Evolutionary conservation across 2,113 vertebrate species (phyloP).

Genomic region (Sebastes schlegelii): DNA sequence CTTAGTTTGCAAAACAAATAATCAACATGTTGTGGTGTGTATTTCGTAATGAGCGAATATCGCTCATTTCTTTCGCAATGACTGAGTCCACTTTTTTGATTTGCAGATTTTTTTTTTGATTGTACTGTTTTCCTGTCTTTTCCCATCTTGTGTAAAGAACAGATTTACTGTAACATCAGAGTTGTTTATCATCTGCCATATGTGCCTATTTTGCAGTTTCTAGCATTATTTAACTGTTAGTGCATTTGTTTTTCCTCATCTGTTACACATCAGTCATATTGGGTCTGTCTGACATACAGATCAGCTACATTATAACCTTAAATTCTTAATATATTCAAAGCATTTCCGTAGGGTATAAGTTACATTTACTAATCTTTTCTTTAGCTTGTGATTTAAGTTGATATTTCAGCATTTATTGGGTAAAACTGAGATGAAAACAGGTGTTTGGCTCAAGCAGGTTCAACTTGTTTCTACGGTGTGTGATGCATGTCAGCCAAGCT

Average conservation of each 20-base stretch:
- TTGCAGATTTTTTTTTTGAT: slow-evolving; percentile 39
- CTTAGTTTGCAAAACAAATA: slow-evolving; percentile 46
- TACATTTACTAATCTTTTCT: slow-evolving; percentile 10
- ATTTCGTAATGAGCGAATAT: slow-evolving; percentile 10
- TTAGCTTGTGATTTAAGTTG: slow-evolving; percentile 38
- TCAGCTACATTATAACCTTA: slow-evolving; percentile 12
- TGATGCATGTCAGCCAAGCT: slow-evolving; percentile 55
- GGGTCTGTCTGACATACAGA: slow-evolving; percentile 10
- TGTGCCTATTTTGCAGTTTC: slow-evolving; percentile 82
- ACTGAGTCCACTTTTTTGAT: slow-evolving; percentile 42
- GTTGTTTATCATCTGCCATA: slow-evolving; percentile 79
- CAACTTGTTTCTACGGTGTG: slow-evolving; percentile 45
- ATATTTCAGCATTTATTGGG: neutral
- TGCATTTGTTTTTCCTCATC: slow-evolving; percentile 31
- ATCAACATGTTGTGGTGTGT: slow-evolving; percentile 35
- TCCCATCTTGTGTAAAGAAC: slow-evolving; percentile 32
- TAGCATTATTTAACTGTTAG: slow-evolving; percentile 41
- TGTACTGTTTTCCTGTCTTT: neutral
- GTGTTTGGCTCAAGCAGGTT: slow-evolving; percentile 16
- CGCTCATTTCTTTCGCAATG: neutral
- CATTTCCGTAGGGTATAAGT: slow-evolving; percentile 18
- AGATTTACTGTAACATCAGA: slow-evolving; percentile 57
- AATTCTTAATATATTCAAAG: slow-evolving; percentile 52
- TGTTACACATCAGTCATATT: slow-evolving; percentile 47
- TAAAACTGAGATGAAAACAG: slow-evolving; percentile 4